Conservation (phyloP, 2,888 invertebrate genomes). For the Drosophila meridionalis region DNA sequence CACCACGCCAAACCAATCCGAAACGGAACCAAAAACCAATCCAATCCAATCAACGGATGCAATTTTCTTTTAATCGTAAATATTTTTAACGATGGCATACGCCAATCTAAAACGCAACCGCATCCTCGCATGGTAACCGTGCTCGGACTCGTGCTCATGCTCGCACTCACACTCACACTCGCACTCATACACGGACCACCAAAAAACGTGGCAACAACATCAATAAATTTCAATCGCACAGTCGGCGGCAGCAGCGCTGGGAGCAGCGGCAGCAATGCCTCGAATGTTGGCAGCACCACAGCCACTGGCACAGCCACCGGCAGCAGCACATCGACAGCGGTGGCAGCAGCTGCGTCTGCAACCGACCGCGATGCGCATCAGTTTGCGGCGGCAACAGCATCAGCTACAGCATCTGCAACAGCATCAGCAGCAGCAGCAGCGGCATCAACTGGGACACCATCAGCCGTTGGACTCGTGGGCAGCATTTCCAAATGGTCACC, state of each 20-base stretch:
- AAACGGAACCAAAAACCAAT: conserved; percentile 56
- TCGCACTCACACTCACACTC: not conserved
- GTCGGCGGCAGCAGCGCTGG: conserved; percentile 80
- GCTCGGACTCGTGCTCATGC: conserved; percentile 6
- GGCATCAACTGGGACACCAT: conserved; percentile 60
- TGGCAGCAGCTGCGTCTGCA: conserved; percentile 52
- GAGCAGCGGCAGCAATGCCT: conserved; percentile 78
- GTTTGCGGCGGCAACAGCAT: conserved; percentile 66
- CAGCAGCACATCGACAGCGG: conserved; percentile 68
- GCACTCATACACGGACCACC: conserved; percentile 8
- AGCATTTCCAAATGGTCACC: conserved; percentile 84
- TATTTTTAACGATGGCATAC: conserved; percentile 72
- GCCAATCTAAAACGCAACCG: conserved; percentile 71
- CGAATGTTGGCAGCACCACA: conserved; percentile 71
- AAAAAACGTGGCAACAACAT: conserved; percentile 64
- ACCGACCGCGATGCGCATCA: conserved; percentile 75
- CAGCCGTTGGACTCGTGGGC: conserved; percentile 54
- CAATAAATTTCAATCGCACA: conserved; percentile 83
- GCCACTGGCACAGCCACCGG: conserved; percentile 63
- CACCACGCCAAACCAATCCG: conserved; percentile 25
- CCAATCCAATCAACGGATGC: conserved; percentile 79
- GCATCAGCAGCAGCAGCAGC: conserved; percentile 56
- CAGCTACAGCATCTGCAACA: conserved; percentile 39
- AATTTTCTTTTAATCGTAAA: conserved; percentile 78
- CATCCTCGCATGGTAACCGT: conserved; percentile 49